These are phyloP conservation scores for Odontomyia ornata DNA, from an alignment of 2,888 invertebrate genomes.

Conservation along the genomic window DNA sequence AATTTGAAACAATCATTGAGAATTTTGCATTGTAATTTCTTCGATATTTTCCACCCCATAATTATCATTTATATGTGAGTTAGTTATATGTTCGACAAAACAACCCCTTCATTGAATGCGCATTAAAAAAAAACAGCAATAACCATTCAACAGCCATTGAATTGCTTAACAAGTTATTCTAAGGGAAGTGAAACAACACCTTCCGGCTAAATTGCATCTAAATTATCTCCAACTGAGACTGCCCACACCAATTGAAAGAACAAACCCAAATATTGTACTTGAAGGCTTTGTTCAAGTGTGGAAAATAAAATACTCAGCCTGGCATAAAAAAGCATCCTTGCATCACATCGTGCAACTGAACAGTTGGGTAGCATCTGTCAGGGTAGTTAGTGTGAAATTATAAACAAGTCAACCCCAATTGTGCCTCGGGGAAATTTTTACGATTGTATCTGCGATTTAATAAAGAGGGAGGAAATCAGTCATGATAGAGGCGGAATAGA, in stretches of 20 bases:
- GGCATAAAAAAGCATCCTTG: slow-evolving; percentile 28
- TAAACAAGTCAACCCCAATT: slow-evolving; percentile 45
- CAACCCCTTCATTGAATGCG: no score
- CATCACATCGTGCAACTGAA: slow-evolving; percentile 1
- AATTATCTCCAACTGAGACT: slow-evolving; percentile 28
- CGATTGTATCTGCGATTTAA: slow-evolving; percentile 16
- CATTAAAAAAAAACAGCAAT: no score
- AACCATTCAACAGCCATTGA: no score
- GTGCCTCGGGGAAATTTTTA: slow-evolving; percentile 32
- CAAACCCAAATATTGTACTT: slow-evolving; percentile 1
- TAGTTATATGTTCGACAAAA: no score
- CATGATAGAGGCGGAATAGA: slow-evolving; percentile 26
- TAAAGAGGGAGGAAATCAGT: slow-evolving; percentile 22
- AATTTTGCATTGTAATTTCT: no score
- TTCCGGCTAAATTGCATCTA: slow-evolving; percentile 28
- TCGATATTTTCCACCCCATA: no score
- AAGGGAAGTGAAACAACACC: neutral
- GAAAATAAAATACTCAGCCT: slow-evolving; percentile 7
- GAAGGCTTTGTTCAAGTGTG: neutral
- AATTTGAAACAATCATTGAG: no score
- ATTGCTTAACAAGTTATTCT: no score
- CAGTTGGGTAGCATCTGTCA: slow-evolving; percentile 39
- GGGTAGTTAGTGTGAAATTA: slow-evolving; percentile 46
- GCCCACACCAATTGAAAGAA: neutral
- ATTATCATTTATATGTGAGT: no score